Evolutionary conservation across 2,113 vertebrate genomes (phyloP).

Genomic region (Oncorhynchus mykiss): DNA sequence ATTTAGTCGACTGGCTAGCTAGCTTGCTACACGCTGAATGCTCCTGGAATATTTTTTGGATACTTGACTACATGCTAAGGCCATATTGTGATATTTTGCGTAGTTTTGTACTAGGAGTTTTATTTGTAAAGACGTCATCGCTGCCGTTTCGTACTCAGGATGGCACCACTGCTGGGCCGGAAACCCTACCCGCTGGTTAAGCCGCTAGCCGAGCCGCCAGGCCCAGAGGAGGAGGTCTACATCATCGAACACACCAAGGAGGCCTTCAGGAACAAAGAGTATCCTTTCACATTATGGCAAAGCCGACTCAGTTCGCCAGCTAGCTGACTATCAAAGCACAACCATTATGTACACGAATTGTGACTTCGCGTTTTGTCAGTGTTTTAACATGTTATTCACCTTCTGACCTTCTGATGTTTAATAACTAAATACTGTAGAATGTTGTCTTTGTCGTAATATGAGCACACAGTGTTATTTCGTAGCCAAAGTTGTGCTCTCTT

Average conservation of each 20-base stretch:
- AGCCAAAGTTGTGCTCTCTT: too few species aligned
- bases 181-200: conserved; percentile 91
- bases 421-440: not conserved
- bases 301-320: not conserved
- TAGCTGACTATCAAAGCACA: not conserved
- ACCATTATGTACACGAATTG: not conserved
- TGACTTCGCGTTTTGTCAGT: not conserved
- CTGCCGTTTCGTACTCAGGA: conserved; percentile 64
- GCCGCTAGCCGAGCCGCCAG: conserved; percentile 81
- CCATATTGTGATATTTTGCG: conserved; percentile 1
- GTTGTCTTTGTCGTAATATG: not conserved
- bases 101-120: conserved; percentile 4
- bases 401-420: not conserved
- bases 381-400: not conserved
- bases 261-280: conserved; percentile 97
- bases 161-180: conserved; percentile 95
- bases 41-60: conserved; percentile 43
- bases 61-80: conserved; percentile 55
- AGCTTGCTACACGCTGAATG: conserved; percentile 57
- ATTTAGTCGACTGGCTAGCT: conserved; percentile 35
- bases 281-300: conserved; percentile 72
- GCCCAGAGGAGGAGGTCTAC: conserved; percentile 83
- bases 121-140: conserved; percentile 20
- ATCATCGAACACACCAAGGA: conserved; percentile 90
- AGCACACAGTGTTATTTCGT: too few species aligned